Conservation (phyloP, 2,113 vertebrate species). For the Ondatra zibethicus region DNA sequence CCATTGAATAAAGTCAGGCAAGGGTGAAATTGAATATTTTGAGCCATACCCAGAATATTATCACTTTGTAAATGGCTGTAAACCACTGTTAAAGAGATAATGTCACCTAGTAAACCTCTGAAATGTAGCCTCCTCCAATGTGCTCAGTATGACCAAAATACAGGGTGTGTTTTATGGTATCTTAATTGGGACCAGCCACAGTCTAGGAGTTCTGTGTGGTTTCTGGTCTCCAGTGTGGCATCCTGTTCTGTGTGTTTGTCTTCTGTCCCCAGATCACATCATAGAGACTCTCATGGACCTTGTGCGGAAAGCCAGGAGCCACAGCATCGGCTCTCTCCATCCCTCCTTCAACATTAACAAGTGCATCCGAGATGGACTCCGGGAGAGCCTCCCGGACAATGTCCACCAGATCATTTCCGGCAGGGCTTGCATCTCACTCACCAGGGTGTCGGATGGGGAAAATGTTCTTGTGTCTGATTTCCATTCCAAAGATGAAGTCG, state of each 20-base stretch:
- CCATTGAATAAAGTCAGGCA: not conserved
- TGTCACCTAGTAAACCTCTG: not conserved
- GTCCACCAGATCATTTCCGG: conserved; percentile 88
- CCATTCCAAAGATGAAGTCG: conserved; percentile 93
- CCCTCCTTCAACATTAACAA: conserved; percentile 91
- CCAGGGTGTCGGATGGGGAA: conserved; percentile 92
- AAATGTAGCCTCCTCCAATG: not conserved
- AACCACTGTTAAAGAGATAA: not conserved
- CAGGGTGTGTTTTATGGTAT: not conserved
- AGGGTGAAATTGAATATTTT: not conserved
- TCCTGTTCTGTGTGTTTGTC: not conserved
- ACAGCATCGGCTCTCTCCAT: conserved; percentile 92
- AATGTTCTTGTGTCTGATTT: conserved; percentile 95
- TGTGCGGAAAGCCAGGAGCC: conserved; percentile 87
- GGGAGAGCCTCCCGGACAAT: conserved; percentile 89
- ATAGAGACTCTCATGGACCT: conserved; percentile 84
- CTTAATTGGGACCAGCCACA: not conserved
- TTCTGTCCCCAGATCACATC: conserved; percentile 7
- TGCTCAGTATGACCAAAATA: not conserved
- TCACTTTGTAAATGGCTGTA: not conserved
- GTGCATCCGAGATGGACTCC: conserved; percentile 86
- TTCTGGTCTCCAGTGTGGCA: not conserved
- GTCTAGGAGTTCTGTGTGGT: not conserved
- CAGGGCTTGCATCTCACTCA: conserved; percentile 91
- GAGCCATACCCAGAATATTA: not conserved